Evolutionary conservation across 2,888 invertebrate genomes (phyloP), one percentile per base, ranked within the genome.

Genomic region (Heliconius cydno): DNA sequence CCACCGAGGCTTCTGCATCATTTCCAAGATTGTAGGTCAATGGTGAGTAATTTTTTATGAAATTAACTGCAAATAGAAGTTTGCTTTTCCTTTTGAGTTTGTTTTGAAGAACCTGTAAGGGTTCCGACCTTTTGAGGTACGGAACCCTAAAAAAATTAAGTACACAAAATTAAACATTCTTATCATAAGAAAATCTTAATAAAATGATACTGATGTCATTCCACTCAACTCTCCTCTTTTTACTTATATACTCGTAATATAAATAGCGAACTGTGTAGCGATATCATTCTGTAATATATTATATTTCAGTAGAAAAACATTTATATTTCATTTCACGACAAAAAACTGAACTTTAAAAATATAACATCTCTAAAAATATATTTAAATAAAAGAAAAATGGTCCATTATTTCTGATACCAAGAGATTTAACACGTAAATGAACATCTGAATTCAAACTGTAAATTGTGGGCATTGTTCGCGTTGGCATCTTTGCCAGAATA

Each of bases 401-500:
- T 38, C 65, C 63, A 38, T 75, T 75, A 66, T 66, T 38, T 75
- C 65, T 41, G 30, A 75, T 75, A 75, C 15, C 65, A 25, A 63
- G 38, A 60, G 34, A 41, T 75, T 75, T 66, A 66, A 75, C 65
- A 66, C 66, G 41, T 75, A 75, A 75, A 75, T 46, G 41, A 75
- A 46, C 46, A 75, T 75, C 75, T 66, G 75, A 41, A 46, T 65
- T 66, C 30, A 75, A 66, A 66, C 65, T 75, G 75, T 65, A 65
- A 75, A 38, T 65, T 66, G 66, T 75, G 46, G 66, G 65, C 66
- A 66, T 75, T 66, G 46, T 75, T 75, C 46, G 22, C 66, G 75
- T 75, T 75, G 75, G 41, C 28, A 75, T 63, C 75, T 46, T 75
- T 65, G 75, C 75, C 75, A 75, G 75, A 75, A 75, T 66, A 75